These are phyloP conservation scores for Eretmochelys imbricata DNA, from an alignment of 2,113 vertebrate species.

Conservation along the genomic window DNA sequence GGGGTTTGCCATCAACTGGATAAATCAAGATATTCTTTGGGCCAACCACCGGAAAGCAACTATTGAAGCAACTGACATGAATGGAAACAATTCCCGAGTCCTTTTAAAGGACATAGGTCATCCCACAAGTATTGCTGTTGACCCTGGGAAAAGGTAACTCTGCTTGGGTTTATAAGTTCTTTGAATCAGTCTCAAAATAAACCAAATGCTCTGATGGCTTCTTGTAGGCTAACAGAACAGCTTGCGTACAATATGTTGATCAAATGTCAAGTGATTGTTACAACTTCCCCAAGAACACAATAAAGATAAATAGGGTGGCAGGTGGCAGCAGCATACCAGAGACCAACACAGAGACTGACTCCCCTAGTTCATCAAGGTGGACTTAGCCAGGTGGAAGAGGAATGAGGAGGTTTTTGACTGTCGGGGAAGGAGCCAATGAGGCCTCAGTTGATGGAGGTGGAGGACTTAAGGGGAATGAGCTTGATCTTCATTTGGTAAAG, in stretches of 20 bases:
- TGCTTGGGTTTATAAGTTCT: slow-evolving; percentile 4
- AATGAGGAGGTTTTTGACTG: background rate
- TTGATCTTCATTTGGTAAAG: background rate
- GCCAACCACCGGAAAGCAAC: slow-evolving; percentile 84
- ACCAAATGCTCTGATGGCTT: rapidly evolving
- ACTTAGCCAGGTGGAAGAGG: background rate
- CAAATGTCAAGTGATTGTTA: background rate
- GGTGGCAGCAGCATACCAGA: rapidly evolving
- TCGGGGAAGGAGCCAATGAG: background rate
- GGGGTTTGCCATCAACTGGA: slow-evolving; percentile 92
- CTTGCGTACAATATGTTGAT: background rate
- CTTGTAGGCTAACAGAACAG: background rate
- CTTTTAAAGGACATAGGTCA: slow-evolving; percentile 81
- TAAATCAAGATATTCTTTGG: slow-evolving; percentile 87
- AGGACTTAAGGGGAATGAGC: background rate
- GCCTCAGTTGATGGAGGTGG: background rate
- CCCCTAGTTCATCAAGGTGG: background rate
- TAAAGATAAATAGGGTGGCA: background rate
- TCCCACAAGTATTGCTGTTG: slow-evolving; percentile 83
- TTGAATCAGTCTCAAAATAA: background rate
- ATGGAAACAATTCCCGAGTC: slow-evolving; percentile 82
- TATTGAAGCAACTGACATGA: slow-evolving; percentile 84
- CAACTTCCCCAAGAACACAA: background rate
- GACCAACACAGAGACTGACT: background rate
- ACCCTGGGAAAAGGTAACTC: slow-evolving; percentile 89